Base-by-base conservation (phyloP, 2,888 invertebrate species). In the Latrodectus elegans region DNA sequence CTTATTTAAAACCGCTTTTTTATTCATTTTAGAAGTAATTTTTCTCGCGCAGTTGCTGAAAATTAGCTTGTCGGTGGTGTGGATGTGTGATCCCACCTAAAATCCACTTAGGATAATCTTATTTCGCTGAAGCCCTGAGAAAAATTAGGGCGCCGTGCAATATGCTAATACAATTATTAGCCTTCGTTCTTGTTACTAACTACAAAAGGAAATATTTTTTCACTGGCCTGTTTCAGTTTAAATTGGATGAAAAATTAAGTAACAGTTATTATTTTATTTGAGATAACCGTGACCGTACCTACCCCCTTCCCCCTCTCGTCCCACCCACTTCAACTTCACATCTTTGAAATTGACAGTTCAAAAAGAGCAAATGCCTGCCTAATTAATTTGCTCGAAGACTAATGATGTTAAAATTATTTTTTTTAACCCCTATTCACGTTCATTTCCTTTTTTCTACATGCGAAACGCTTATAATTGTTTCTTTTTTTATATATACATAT, bases 161-260 rank as follows among this genome's bases (percentile, higher is more conserved):
- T 51, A 72, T 55, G 70, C 64, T 70, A 52, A 67, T 67, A 52
- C 26, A 10, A 55, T 74, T 74, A 74, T 22, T 52, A 17, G 51
- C n/a, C 4, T 51, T 49, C 60, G 8, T 70, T 55, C 38, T 79
- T 55, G 71, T 60, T 70, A 64, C 71, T 72, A 80, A 72, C 71
- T 80, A n/a, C 55, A 14, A n/a, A 67, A 22, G 67, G 65, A 38
- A 67, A 52, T 65, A 52, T 67, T 52, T 67, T 67, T 77, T 65
- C 15, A n/a, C 22, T 77, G 10, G 68, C 55, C 22, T 52, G 26
- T 77, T 67, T 51, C 73, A 64, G 55, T 86, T 86, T 81, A 76
- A 86, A 76, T 86, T 76, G 81, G 76, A 86, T 86, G 81, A 86
- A 86, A 86, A 81, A 86, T 86, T 81, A 77, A 81, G 86, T 72